Evolutionary conservation across 2,888 invertebrate genomes (phyloP).

Genomic region (Chrysina gloriosa): DNA sequence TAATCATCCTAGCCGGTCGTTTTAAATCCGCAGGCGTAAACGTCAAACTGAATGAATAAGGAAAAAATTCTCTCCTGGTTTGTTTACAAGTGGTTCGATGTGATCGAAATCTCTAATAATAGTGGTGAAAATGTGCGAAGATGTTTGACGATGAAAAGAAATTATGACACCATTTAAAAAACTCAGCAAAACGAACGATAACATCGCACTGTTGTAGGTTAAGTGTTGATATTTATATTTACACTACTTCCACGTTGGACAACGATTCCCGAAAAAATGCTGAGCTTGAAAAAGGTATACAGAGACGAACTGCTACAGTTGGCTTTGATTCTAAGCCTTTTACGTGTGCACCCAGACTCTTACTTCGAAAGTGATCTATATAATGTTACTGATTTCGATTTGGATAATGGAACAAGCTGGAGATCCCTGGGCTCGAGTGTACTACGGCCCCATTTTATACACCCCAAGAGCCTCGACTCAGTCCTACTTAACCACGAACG

Average conservation of each 20-base stretch:
- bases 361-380: conserved; percentile 70
- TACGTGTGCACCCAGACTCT: conserved; percentile 81
- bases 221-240: conserved; percentile 33
- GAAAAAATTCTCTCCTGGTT: conserved; percentile 28
- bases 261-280: conserved; percentile 74
- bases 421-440: conserved; percentile 70
- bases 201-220: conserved; percentile 39
- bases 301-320: conserved; percentile 85
- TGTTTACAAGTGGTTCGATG: conserved; percentile 3
- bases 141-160: neutral
- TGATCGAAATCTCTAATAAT: neutral
- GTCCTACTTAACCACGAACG: conserved; percentile 78
- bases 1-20: conserved; percentile 35
- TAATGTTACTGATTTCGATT: conserved; percentile 67
- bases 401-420: conserved; percentile 78
- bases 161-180: conserved; percentile 17
- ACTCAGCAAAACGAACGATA: conserved; percentile 2
- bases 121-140: neutral
- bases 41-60: conserved; percentile 43
- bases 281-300: conserved; percentile 84
- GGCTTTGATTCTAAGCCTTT: conserved; percentile 82
- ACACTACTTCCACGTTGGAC: neutral
- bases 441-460: conserved; percentile 73
- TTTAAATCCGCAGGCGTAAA: conserved; percentile 21
- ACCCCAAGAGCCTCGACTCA: conserved; percentile 79